Conservation (phyloP, 2,113 vertebrate genomes). For the Delphinus delphis region DNA sequence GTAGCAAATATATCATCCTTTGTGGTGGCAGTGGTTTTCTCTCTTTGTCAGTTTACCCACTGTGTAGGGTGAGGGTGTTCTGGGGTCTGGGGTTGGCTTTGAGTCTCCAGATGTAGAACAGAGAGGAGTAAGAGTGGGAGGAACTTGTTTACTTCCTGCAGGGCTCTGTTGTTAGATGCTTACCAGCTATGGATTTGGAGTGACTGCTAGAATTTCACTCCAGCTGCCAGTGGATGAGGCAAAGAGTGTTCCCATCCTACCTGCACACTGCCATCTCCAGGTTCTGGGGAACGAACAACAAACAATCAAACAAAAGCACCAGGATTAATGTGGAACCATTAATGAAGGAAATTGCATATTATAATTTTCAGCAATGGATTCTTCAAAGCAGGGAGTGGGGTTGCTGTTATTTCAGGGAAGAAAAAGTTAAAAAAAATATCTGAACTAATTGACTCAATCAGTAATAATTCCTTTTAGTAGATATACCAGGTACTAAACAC, state of each 20-base stretch:
- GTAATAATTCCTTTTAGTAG: not conserved
- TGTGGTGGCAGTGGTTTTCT: not conserved
- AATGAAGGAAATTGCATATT: not conserved
- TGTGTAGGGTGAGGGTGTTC: not conserved
- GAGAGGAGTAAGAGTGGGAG: slow-evolving; percentile 58
- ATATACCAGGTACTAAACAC: not conserved
- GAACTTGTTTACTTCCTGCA: slow-evolving; percentile 67
- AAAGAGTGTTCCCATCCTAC: not conserved
- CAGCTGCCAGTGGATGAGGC: not conserved
- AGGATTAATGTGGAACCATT: not conserved
- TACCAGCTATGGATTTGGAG: slow-evolving; percentile 31
- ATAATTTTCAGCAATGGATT: not conserved
- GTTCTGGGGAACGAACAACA: slow-evolving; percentile 2
- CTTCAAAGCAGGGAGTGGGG: not conserved
- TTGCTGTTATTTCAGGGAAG: not conserved
- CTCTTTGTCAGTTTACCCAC: not conserved
- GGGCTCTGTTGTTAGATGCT: not conserved
- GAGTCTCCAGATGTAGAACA: slow-evolving; percentile 44
- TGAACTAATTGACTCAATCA: not conserved
- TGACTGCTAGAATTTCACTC: slow-evolving; percentile 39
- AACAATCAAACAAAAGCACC: not conserved
- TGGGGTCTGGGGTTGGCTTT: not conserved
- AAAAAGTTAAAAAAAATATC: not conserved
- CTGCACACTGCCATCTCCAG: not conserved
- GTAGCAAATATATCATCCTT: not conserved